Evolutionary conservation across 2,888 invertebrate species (phyloP).

Genomic region (Eucera pruinosa): DNA sequence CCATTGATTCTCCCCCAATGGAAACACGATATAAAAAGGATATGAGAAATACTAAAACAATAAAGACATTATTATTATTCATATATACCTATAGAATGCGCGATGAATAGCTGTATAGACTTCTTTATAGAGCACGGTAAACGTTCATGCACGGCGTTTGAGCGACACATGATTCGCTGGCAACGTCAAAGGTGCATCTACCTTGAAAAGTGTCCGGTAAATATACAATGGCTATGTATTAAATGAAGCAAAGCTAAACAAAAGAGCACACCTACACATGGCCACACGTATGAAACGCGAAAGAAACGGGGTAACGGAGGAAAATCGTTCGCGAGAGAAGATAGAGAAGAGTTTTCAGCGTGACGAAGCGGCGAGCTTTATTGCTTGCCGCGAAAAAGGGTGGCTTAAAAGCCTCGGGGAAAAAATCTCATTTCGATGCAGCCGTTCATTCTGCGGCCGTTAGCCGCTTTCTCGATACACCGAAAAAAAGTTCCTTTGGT

Average conservation of each 20-base stretch:
- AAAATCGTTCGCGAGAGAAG: conserved; percentile 40
- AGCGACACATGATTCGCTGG: neutral
- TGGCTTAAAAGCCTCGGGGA: conserved; percentile 63
- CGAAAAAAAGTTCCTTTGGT: conserved; percentile 54
- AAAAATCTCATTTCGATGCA: conserved; percentile 71
- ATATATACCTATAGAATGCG: neutral
- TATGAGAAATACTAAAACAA: no score
- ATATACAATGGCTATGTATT: conserved; percentile 29
- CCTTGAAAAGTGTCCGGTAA: conserved; percentile 6
- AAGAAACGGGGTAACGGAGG: conserved; percentile 33
- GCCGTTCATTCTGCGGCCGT: conserved; percentile 61
- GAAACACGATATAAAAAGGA: no score
- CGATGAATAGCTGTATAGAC: neutral
- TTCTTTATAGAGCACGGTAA: neutral
- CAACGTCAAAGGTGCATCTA: conserved; percentile 9
- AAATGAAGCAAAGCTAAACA: conserved; percentile 50
- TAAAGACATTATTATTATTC: no score
- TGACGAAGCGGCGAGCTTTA: conserved; percentile 59
- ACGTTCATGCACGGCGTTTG: neutral
- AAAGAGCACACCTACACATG: conserved; percentile 1
- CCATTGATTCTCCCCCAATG: no score
- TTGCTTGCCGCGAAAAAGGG: conserved; percentile 61
- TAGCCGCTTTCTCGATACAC: conserved; percentile 60
- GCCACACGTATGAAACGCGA: neutral
- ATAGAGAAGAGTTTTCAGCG: conserved; percentile 52